Evolutionary conservation across 2,888 invertebrate genomes (phyloP).

Genomic region (Tricholauxania praeusta): DNA sequence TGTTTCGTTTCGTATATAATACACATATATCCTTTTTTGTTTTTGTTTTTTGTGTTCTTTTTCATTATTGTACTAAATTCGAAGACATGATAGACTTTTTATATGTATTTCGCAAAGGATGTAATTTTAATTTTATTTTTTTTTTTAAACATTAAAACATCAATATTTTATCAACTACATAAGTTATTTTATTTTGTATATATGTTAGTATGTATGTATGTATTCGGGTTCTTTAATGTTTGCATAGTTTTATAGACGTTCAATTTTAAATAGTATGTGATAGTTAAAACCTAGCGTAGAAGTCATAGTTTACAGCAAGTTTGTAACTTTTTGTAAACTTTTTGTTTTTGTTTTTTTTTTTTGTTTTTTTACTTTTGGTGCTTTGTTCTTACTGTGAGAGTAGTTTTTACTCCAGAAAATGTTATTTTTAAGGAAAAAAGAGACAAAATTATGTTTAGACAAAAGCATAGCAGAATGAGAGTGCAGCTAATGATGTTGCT

Average conservation of each 20-base stretch:
- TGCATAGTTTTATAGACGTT: slow-evolving; percentile 28
- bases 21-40: slow-evolving; percentile 7
- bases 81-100: slow-evolving; percentile 44
- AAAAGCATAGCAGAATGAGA: too few relatives aligned
- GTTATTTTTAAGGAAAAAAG: not conserved
- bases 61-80: slow-evolving; percentile 53
- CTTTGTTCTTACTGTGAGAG: slow-evolving; percentile 64
- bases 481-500: too few relatives aligned
- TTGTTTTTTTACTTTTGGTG: slow-evolving; percentile 53
- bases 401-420: slow-evolving; percentile 56
- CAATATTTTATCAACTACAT: slow-evolving; percentile 24
- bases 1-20: slow-evolving; percentile 5
- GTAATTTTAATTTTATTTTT: slow-evolving; percentile 26
- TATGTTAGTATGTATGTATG: slow-evolving; percentile 30
- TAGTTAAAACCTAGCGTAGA: slow-evolving; percentile 16
- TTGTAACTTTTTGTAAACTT: slow-evolving; percentile 19
- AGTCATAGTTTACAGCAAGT: slow-evolving; percentile 4
- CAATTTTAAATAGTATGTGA: slow-evolving; percentile 7
- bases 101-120: not conserved
- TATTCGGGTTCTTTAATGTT: slow-evolving; percentile 31
- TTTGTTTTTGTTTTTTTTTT: slow-evolving; percentile 35
- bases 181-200: slow-evolving; percentile 14
- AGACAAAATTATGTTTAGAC: too few relatives aligned
- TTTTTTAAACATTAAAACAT: slow-evolving; percentile 12
- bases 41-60: slow-evolving; percentile 1